Evolutionary conservation across 2,113 vertebrate species (phyloP), one percentile per base, ranked within the genome.

Genomic region (Gymnobelideus leadbeateri): DNA sequence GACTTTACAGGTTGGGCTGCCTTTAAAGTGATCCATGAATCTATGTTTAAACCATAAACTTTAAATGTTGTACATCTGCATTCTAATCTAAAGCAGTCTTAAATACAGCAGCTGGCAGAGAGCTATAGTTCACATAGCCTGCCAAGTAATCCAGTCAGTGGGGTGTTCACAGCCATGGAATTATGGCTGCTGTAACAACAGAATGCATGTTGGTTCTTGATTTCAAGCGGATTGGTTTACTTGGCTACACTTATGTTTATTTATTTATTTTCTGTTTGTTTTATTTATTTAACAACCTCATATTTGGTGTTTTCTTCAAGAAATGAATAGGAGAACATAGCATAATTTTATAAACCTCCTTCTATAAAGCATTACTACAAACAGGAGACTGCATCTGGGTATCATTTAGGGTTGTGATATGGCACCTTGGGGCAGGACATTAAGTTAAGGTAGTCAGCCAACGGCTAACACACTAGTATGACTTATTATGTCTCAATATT

Each of bases 31-130:
- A 97, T 97, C 68, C 95, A 94, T 92, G 96, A 97, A 96, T 19
- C 31, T 96, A 91, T 91, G 93, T 97, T 98, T 98, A 95, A 97
- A 94, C 93, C 91, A 92, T 96, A 97, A 98, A 98, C 49, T 91
- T 97, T 92, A 96, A 97, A 90, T 91, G 91, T 55, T 94, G 54
- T 94, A 96, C 96, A 98, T 97, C 94, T 97, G 91, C 96, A 96
- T 97, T 98, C 93, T 96, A 94, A 96, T 94, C 92, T 94, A 97
- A 96, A 97, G 46, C 91, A 97, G 57, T 61, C 94, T 97, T 97
- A 94, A 97, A 95, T 90, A 93, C 12, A 51, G 97, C 95, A 98
- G 94, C 97, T 97, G 96, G 95, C 96, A 97, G 96, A 90, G 92
- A 90, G 91, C 61, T 91, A 84, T 94, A 95, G 54, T 94, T 98